Evolutionary conservation across 2,113 vertebrate genomes (phyloP), one percentile per base, ranked within the genome.

Genomic region (Pluvialis apricaria): DNA sequence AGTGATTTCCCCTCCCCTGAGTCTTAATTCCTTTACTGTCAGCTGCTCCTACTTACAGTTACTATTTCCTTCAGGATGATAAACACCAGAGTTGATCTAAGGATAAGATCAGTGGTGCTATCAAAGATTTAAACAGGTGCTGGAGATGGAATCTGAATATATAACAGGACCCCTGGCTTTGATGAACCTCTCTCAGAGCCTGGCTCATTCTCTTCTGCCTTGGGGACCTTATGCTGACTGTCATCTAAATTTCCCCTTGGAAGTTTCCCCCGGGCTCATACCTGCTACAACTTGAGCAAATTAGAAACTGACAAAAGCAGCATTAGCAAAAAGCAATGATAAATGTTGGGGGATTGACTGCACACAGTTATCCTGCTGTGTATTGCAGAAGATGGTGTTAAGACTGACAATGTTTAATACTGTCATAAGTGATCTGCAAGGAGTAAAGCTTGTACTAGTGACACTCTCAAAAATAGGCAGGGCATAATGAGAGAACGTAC

Each of bases 121-220:
- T 54, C 65, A 86, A 86, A 91, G 94, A 92, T 94, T 90, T 92
- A 93, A 86, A 68, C 61, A 78, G 58, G 25, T 79, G 20, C 45
- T 87, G 51, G 61, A 87, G 85, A 38, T 44, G 34, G 45, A 70
- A 73, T 51, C 47, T 85, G 77, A 89, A 89, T 70, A 47, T 19
- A 31, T 73, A 92, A 60, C 28, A 91, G n/a, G 54, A 70, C 19
- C 15, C 25, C 22, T 24, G 21, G 24, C 15, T 45, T 78, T 79
- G 65, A 79, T 32, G 29, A 64, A 42, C 5, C 21, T 11, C 4
- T 44, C 32, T 80, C 51, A 18, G 68, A 85, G 55, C 32, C 76
- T 79, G 61, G 24, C 15, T 44, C 15, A 5, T 44, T 72, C 34
- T 88, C 26, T 44, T 92, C 44, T 76, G 24, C 38, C 14, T 60